These are phyloP conservation scores for Phlogophora meticulosa DNA, from an alignment of 2,888 invertebrate genomes.

Conservation along the genomic window DNA sequence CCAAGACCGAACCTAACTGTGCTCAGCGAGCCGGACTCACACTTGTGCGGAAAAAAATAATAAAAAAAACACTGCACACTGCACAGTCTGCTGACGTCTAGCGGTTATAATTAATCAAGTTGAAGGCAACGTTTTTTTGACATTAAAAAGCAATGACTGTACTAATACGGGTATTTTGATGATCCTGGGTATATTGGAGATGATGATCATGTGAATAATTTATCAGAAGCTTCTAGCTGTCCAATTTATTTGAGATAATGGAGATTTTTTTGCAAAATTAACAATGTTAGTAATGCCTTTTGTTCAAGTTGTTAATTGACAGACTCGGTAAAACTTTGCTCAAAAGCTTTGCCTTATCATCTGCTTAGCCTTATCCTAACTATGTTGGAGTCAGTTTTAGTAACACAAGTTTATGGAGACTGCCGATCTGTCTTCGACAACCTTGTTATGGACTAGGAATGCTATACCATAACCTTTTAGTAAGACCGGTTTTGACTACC, in stretches of 20 bases:
- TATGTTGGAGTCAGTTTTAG: too few relatives aligned
- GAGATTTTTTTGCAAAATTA: background rate
- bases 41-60: conserved; percentile 35
- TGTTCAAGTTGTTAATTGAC: too few relatives aligned
- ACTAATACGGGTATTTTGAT: conserved; percentile 26
- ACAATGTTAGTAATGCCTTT: too few relatives aligned
- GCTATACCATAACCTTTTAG: too few relatives aligned
- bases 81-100: conserved; percentile 58
- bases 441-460: too few relatives aligned
- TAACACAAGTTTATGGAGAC: too few relatives aligned
- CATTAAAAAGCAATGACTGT: conserved; percentile 34
- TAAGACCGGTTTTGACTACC: too few relatives aligned
- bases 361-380: too few relatives aligned
- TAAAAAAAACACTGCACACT: conserved; percentile 50
- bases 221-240: conserved; percentile 5
- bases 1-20: conserved; percentile 61
- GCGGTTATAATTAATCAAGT: conserved; percentile 50
- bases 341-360: too few relatives aligned
- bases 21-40: conserved; percentile 63
- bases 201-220: conserved; percentile 5
- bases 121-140: conserved; percentile 13
- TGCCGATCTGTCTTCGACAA: too few relatives aligned
- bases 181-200: background rate
- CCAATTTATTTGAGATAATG: background rate
- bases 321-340: too few relatives aligned